Percentiles rank a stretch among this genome's conserved stretches.
Conservation (phyloP, 1,140 invertebrate genomes). For the Rhagoletis pomonella region DNA sequence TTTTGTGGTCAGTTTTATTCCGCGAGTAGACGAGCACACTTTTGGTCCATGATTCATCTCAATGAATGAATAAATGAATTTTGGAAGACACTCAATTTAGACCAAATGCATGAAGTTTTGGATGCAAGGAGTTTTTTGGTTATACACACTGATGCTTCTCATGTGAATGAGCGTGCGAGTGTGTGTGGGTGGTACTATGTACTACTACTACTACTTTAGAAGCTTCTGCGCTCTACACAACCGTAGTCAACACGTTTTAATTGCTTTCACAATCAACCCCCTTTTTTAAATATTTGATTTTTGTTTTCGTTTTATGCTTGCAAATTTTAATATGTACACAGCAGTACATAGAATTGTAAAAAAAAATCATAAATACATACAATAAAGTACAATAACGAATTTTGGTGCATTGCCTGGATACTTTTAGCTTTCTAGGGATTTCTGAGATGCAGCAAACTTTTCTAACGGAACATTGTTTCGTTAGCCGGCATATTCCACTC, state of each 20-base stretch:
- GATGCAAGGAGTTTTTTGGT: neutral
- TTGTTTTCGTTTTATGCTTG: constrained; percentile 11
- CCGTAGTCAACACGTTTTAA: constrained; percentile 42
- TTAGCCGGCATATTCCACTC: constrained; percentile 42
- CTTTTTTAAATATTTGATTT: constrained; percentile 7
- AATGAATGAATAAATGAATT: constrained; percentile 8
- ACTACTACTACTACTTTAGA: constrained; percentile 27
- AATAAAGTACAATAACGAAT: constrained; percentile 36
- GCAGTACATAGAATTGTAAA: neutral
- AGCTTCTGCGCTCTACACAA: constrained; percentile 25
- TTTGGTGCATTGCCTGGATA: constrained; percentile 16
- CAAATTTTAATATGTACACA: constrained; percentile 2
- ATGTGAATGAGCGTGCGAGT: neutral
- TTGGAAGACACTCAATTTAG: constrained; percentile 26
- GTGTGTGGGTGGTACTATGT: neutral
- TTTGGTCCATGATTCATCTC: neutral
- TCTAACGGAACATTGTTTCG: constrained; percentile 18
- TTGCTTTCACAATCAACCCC: constrained; percentile 49
- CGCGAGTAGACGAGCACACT: no score
- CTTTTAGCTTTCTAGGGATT: constrained; percentile 13
- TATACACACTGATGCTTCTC: neutral
- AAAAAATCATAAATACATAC: constrained; percentile 20
- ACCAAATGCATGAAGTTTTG: neutral
- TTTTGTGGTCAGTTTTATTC: no score
- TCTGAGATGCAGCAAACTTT: constrained; percentile 25